A percentile compares a stretch with the other conserved stretches of the same genome.
phyloP scores from a whole-genome alignment of 2,888 invertebrate genomes.

The Galeruca laticollis region DNA sequence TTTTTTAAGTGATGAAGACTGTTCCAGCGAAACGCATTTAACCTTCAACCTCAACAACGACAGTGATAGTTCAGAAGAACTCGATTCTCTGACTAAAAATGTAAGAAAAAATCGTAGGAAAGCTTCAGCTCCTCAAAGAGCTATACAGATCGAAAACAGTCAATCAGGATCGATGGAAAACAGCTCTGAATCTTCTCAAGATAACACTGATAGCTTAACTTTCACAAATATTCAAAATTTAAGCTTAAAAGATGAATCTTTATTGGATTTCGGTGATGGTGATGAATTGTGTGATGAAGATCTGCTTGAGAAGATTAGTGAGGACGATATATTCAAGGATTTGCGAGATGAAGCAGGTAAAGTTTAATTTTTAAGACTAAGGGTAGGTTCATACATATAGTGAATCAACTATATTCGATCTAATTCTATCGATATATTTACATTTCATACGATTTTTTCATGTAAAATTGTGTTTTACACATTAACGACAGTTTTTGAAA shows the following conservation, averaged over 20 bases:
- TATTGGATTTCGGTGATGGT: slow-evolving; percentile 40
- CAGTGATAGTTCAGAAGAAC: slow-evolving; percentile 51
- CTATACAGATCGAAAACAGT: slow-evolving; percentile 57
- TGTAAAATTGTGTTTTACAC: no score
- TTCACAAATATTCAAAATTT: slow-evolving; percentile 44
- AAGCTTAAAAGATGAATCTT: slow-evolving; percentile 39
- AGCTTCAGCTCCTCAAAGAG: slow-evolving; percentile 59
- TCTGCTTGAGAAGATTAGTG: slow-evolving; percentile 57
- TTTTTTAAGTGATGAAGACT: slow-evolving; percentile 51
- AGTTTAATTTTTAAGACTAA: no score
- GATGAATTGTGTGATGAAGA: slow-evolving; percentile 52
- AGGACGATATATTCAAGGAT: slow-evolving; percentile 62
- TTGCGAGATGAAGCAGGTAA: slow-evolving; percentile 60
- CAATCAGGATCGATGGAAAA: slow-evolving; percentile 53
- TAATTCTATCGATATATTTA: no score
- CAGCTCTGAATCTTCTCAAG: slow-evolving; percentile 59
- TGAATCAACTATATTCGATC: no score
- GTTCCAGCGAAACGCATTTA: slow-evolving; percentile 44
- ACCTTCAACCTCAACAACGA: slow-evolving; percentile 48
- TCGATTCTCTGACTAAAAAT: slow-evolving; percentile 35
- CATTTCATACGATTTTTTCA: no score
- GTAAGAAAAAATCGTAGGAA: slow-evolving; percentile 60
- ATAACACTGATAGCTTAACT: slow-evolving; percentile 49
- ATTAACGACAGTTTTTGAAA: no score
- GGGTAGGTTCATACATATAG: no score